Percentiles rank a stretch among this genome's conserved stretches.
phyloP scores from a whole-genome alignment of 2,113 vertebrate species.

The Okapia johnstoni region DNA sequence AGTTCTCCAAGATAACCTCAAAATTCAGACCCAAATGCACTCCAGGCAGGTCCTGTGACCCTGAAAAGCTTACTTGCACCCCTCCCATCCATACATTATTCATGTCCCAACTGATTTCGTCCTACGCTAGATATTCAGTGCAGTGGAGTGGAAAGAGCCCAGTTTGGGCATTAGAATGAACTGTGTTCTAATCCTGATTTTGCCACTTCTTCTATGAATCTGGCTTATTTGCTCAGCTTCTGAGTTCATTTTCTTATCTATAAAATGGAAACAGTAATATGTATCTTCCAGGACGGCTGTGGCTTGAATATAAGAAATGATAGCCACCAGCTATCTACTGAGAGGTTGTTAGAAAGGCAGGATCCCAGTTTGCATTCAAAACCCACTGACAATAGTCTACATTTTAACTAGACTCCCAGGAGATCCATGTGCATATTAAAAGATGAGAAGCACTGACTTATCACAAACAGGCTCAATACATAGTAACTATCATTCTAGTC shows the following conservation, averaged over 20 bases:
- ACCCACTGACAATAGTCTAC: background rate
- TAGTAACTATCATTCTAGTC: background rate
- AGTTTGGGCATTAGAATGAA: background rate
- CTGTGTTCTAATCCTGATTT: background rate
- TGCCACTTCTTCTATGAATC: background rate
- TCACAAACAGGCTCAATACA: background rate
- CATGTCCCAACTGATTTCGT: background rate
- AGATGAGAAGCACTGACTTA: background rate
- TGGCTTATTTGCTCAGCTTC: slow-evolving; percentile 10
- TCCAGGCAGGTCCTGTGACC: background rate
- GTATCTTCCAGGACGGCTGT: background rate
- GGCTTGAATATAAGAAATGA: slow-evolving; percentile 30
- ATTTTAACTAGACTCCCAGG: slow-evolving; percentile 22
- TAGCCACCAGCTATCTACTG: background rate
- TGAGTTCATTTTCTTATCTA: background rate
- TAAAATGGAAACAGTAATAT: background rate
- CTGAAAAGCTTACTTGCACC: background rate
- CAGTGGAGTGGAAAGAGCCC: background rate
- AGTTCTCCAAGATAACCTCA: background rate
- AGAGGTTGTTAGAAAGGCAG: background rate
- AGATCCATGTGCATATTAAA: slow-evolving; percentile 11
- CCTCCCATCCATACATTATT: background rate
- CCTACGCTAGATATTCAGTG: background rate
- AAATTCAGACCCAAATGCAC: background rate
- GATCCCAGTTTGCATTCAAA: background rate